Conservation (phyloP, 2,113 vertebrate genomes). For the Bettongia penicillata region DNA sequence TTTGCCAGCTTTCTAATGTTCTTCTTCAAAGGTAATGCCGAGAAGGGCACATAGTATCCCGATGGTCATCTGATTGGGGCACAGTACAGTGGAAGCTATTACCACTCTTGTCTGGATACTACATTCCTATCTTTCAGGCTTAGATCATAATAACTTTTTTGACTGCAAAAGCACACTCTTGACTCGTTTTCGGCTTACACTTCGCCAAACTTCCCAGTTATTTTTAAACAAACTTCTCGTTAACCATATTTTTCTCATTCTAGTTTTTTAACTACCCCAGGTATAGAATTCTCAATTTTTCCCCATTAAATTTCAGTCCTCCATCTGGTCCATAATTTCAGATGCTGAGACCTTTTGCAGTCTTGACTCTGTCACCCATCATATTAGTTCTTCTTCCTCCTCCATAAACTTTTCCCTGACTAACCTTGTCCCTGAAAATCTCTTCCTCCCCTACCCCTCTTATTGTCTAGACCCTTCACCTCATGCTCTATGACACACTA, state of each 20-base stretch:
- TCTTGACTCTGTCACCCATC: not conserved
- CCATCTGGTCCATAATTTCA: not conserved
- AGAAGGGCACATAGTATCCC: not conserved
- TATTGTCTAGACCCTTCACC: not conserved
- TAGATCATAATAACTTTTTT: not conserved
- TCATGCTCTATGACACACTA: not conserved
- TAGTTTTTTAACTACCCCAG: not conserved
- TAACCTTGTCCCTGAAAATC: not conserved
- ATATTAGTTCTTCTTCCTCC: not conserved
- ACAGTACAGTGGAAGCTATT: not conserved
- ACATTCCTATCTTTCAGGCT: not conserved
- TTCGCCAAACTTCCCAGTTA: not conserved
- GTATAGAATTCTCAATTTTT: not conserved
- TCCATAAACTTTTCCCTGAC: not conserved
- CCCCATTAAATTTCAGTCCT: not conserved
- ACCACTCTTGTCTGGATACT: not conserved
- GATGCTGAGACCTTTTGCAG: not conserved
- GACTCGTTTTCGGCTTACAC: not conserved
- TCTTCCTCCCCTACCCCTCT: not conserved
- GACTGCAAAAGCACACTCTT: not conserved
- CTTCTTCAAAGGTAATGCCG: not conserved
- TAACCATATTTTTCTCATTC: not conserved
- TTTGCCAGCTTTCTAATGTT: not conserved
- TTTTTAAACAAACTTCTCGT: not conserved
- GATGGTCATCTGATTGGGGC: not conserved